Base-by-base conservation (phyloP, 2,113 vertebrate genomes). In the Lucifuga dentata region DNA sequence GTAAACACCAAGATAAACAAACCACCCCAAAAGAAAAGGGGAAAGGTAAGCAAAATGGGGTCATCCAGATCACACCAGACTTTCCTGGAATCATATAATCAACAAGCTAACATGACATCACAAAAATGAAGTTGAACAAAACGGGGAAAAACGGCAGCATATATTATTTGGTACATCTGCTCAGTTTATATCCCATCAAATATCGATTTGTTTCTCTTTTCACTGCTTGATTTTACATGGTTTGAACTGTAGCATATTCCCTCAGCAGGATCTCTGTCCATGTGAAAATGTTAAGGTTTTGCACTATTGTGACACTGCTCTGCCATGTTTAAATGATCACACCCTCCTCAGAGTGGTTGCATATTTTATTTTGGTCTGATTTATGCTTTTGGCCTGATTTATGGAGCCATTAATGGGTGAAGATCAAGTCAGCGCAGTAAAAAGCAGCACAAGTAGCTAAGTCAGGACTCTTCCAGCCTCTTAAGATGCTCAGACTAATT, bases 41-140 rank as follows among this genome's bases (percentile, higher is more conserved):
- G 21, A 35, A 88, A 80, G 73, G 87, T 86, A 35, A 55, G 80
- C 41, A n/a, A n/a, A n/a, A n/a, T n/a, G n/a, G n/a, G n/a, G n/a
- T n/a, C n/a, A n/a, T n/a, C n/a, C n/a, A n/a, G n/a, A n/a, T n/a
- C n/a, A n/a, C n/a, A n/a, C n/a, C n/a, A n/a, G n/a, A n/a, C n/a
- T n/a, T n/a, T n/a, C n/a, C n/a, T n/a, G n/a, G n/a, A n/a, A n/a
- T n/a, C n/a, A n/a, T n/a, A n/a, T n/a, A n/a, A n/a, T n/a, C n/a
- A n/a, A n/a, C n/a, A n/a, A n/a, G n/a, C n/a, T n/a, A n/a, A n/a
- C n/a, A n/a, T n/a, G n/a, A n/a, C n/a, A n/a, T n/a, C n/a, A n/a
- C n/a, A n/a, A n/a, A n/a, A n/a, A n/a, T n/a, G n/a, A n/a, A n/a
- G n/a, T n/a, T n/a, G n/a, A n/a, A n/a, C n/a, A n/a, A n/a, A n/a